Conservation (phyloP, 23 tunicate genomes). For the Diplosoma virens region DNA sequence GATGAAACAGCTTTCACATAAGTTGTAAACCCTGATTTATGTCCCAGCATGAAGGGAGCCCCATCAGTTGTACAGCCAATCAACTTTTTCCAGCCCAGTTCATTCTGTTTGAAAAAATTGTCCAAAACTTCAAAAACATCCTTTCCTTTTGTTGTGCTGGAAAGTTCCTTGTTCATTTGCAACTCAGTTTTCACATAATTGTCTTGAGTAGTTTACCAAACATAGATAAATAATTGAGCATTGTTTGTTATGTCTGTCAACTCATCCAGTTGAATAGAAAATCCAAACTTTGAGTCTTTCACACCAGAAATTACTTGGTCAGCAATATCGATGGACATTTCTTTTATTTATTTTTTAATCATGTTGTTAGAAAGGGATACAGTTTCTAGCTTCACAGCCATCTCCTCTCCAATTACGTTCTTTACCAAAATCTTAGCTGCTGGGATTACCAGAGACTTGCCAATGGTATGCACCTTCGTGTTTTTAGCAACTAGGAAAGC, state of each 20-base stretch:
- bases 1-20: constrained; percentile 7
- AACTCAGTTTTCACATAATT: constrained; percentile 35
- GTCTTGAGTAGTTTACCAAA: constrained; percentile 29
- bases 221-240: constrained; percentile 12
- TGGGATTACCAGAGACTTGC: constrained; percentile 55
- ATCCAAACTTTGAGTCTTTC: constrained; percentile 19
- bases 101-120: constrained; percentile 44
- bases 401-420: constrained; percentile 37
- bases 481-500: constrained; percentile 58
- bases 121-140: constrained; percentile 7
- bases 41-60: constrained; percentile 5
- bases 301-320: constrained; percentile 21
- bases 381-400: constrained; percentile 35
- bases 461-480: constrained; percentile 60
- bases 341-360: constrained; percentile 7
- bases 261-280: constrained; percentile 23
- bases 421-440: constrained; percentile 50
- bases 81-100: constrained; percentile 42
- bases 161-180: constrained; percentile 21
- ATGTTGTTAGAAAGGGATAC: constrained; percentile 28
- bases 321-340: constrained; percentile 26
- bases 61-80: constrained; percentile 21
- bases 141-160: constrained; percentile 20
- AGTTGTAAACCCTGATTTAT: background rate
- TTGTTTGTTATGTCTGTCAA: constrained; percentile 20